Evolutionary conservation across 2,888 invertebrate genomes (phyloP), one percentile per base, ranked within the genome.

Genomic region (Alcis repandata): DNA sequence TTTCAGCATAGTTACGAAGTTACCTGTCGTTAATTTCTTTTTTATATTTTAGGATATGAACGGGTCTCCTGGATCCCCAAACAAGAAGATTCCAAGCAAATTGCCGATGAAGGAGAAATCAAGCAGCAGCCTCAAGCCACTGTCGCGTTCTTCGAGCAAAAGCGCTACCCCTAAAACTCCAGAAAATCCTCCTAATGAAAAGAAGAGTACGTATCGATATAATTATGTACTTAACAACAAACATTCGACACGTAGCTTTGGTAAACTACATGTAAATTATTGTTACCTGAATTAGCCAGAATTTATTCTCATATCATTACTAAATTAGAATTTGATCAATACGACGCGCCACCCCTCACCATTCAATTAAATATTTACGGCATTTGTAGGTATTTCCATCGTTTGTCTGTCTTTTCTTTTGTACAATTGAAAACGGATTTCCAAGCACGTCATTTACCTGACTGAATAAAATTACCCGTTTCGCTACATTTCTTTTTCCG

Each of bases 41-140:
- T 40, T n/a, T 19, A 36, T 22, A 32, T 68, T 58, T 4, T 33
- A 95, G 92, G 95, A 95, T 73, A 86, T 95, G 69, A 97, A 97
- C 88, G 97, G 95, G 45, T 96, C 96, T 56, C 95, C 95, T 45
- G 94, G 94, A 62, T 96, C 97, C 22, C 96, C 97, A 64, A 95
- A 95, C 65, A 97, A 97, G 89, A 97, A 96, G 87, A 92, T 95
- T 51, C 94, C 95, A 58, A 91, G 94, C 77, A 95, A 95, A 81
- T 81, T 94, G 75, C 93, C 90, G 40, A 90, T 86, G 49, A 92
- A 92, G 71, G 91, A 92, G 68, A 93, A 92, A 72, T 93, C 92
- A 1, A 92, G 87, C 74, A 90, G 86, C 80, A 92, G 92, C 71
- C 69, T 91, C 7, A 92, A 94, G 68, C 94, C 94, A 27, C 83